Conservation (phyloP, 2,797 vertebrate species). For the Chromis chromis region DNA sequence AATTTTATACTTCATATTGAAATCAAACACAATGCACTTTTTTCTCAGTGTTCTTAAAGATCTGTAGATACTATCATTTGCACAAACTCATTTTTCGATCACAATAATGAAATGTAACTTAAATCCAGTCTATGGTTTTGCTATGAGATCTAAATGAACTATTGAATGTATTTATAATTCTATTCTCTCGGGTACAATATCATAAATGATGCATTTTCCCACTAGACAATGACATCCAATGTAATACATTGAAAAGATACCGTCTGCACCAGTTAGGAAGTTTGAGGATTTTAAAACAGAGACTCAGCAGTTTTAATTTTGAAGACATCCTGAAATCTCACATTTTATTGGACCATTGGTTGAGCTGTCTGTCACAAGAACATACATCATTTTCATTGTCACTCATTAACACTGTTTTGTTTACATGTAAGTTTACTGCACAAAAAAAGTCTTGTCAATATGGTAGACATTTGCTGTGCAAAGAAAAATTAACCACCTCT, state of each 20-base stretch:
- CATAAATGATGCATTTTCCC: neutral
- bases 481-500: slow-evolving; percentile 40
- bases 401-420: slow-evolving; percentile 48
- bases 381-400: slow-evolving; percentile 54
- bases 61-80: slow-evolving; percentile 15
- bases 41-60: neutral
- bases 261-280: neutral
- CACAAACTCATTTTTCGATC: slow-evolving; percentile 26
- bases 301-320: slow-evolving; percentile 37
- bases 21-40: slow-evolving; percentile 1
- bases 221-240: neutral
- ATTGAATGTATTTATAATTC: slow-evolving; percentile 44
- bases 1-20: neutral
- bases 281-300: slow-evolving; percentile 31
- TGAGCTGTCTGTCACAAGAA: slow-evolving; percentile 67
- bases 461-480: slow-evolving; percentile 45
- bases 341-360: slow-evolving; percentile 75
- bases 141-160: slow-evolving; percentile 45
- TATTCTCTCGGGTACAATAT: slow-evolving; percentile 1
- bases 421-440: slow-evolving; percentile 58
- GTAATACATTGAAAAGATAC: slow-evolving; percentile 28
- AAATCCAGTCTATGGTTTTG: neutral
- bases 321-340: slow-evolving; percentile 73
- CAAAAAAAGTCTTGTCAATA: slow-evolving; percentile 40
- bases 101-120: slow-evolving; percentile 55